A percentile compares a stretch with the other conserved stretches of the same genome.
These are phyloP conservation scores for Gobiocypris rarus DNA, from an alignment of 2,113 vertebrate genomes.

Conservation along the genomic window DNA sequence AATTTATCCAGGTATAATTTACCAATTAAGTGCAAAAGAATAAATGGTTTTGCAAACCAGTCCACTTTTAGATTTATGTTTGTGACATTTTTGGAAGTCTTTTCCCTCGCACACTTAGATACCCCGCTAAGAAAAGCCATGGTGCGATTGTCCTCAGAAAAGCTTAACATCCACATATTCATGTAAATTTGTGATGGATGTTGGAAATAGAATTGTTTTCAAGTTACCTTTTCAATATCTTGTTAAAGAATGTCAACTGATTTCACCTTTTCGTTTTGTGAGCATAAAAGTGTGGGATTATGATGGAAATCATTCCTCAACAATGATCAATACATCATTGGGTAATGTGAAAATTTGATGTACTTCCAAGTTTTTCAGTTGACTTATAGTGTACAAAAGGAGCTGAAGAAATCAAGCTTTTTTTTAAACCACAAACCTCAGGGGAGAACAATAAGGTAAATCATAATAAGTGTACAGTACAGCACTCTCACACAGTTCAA, in stretches of 20 bases:
- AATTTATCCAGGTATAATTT: not conserved
- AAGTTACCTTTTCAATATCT: not conserved
- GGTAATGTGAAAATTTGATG: not conserved
- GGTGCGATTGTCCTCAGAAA: constrained; percentile 78
- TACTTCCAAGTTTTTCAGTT: constrained; percentile 16
- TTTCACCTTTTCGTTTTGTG: constrained; percentile 23
- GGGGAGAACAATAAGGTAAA: constrained; percentile 19
- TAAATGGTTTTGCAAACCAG: constrained; percentile 57
- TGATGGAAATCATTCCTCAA: not conserved
- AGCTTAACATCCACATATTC: constrained; percentile 32
- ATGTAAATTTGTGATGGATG: constrained; percentile 35
- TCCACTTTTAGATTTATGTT: constrained; percentile 10
- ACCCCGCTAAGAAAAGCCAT: constrained; percentile 75
- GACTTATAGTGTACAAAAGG: constrained; percentile 37
- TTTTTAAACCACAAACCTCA: constrained; percentile 2
- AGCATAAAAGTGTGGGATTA: not conserved
- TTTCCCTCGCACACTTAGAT: constrained; percentile 64
- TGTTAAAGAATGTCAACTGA: not conserved
- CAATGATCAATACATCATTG: constrained; percentile 27
- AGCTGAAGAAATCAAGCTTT: constrained; percentile 27
- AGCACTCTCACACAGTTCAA: constrained; percentile 35
- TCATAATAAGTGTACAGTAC: constrained; percentile 15
- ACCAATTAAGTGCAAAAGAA: constrained; percentile 73
- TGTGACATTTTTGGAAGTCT: constrained; percentile 36
- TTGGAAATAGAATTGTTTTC: constrained; percentile 35